phyloP scores from a whole-genome alignment of 1,140 invertebrate species.

The Neotoxoptera formosana region DNA sequence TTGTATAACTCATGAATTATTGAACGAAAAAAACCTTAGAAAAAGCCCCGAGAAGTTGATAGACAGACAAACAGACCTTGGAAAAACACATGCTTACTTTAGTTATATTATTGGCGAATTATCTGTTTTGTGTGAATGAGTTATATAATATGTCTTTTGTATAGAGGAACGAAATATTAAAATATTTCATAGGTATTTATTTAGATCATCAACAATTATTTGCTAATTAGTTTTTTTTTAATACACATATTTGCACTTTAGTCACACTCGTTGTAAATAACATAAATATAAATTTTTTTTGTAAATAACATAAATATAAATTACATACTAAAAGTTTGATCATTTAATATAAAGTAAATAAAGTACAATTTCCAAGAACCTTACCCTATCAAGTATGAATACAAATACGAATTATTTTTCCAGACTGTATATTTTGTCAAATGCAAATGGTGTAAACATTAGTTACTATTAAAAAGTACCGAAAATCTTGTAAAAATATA shows the following conservation, averaged over 20 bases:
- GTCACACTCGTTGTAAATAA: neutral
- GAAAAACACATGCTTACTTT: neutral
- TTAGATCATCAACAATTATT: too few relatives aligned
- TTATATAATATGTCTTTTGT: neutral
- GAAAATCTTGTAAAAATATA: neutral
- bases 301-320: neutral
- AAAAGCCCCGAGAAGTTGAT: too few relatives aligned
- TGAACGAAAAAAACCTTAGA: neutral
- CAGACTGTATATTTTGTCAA: neutral
- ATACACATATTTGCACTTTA: neutral
- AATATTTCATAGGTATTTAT: too few relatives aligned
- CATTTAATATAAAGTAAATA: too few relatives aligned
- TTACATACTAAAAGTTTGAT: too few relatives aligned
- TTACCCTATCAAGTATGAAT: neutral
- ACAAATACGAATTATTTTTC: neutral
- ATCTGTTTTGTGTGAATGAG: neutral
- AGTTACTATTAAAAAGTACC: neutral
- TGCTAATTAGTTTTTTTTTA: too few relatives aligned
- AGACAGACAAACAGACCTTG: neutral
- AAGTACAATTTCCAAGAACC: neutral
- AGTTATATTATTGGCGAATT: neutral
- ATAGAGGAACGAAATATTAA: neutral
- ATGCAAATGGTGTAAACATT: neutral
- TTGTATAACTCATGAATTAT: neutral
- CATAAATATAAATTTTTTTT: too few relatives aligned